Percentiles rank a stretch among this genome's conserved stretches.
phyloP scores from a whole-genome alignment of 2,797 vertebrate species.

The Rhynchotus rufescens region DNA sequence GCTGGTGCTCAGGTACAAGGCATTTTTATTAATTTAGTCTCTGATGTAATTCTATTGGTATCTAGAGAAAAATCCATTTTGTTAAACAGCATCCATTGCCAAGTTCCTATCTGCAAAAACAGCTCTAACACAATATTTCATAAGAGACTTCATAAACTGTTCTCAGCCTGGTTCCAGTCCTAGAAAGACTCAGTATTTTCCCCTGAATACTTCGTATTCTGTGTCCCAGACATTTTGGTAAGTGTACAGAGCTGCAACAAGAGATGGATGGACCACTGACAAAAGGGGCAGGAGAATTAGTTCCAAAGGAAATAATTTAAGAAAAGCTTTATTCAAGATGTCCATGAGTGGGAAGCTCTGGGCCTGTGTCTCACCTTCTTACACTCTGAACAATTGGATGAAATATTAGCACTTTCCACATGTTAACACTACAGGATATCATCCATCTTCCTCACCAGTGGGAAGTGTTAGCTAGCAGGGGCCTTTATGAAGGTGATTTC shows the following conservation, averaged over 20 bases:
- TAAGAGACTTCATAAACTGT: neutral
- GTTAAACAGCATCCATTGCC: neutral
- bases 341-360: slow-evolving; percentile 26
- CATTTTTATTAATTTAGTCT: neutral
- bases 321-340: slow-evolving; percentile 59
- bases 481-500: slow-evolving; percentile 49
- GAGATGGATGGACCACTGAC: slow-evolving; percentile 54
- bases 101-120: neutral
- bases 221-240: neutral
- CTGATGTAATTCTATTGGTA: neutral
- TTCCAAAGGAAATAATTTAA: slow-evolving; percentile 65
- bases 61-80: neutral
- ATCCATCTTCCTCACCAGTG: slow-evolving; percentile 59
- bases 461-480: slow-evolving; percentile 4
- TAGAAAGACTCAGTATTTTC: neutral
- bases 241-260: neutral
- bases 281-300: slow-evolving; percentile 54
- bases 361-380: slow-evolving; percentile 38
- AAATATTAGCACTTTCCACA: slow-evolving; percentile 59
- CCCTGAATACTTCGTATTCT: neutral
- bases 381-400: neutral
- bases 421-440: slow-evolving; percentile 49
- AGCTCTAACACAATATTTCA: neutral
- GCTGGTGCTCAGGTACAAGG: neutral
- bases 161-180: neutral